Conservation (phyloP, 2,888 invertebrate genomes). For the Agrotis segetum region DNA sequence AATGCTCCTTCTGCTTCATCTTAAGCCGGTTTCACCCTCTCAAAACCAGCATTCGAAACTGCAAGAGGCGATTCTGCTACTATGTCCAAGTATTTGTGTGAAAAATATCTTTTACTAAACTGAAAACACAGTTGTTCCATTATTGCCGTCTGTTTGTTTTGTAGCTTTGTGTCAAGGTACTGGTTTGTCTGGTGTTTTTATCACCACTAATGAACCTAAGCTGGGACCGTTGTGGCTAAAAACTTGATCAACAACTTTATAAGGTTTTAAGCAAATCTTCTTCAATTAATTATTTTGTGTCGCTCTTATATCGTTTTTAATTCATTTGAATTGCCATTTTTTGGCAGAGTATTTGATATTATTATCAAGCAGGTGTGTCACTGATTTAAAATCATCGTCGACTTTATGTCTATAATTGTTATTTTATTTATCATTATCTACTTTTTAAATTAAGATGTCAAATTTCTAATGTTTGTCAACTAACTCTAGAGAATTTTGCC, state of each 20-base stretch:
- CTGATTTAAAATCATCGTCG: not conserved
- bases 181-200: constrained; percentile 58
- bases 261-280: constrained; percentile 50
- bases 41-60: constrained; percentile 22
- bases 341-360: constrained; percentile 16
- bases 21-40: not conserved
- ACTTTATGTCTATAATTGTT: not conserved
- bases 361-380: not conserved
- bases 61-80: constrained; percentile 6
- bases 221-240: constrained; percentile 35
- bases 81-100: constrained; percentile 11
- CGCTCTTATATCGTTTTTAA: constrained; percentile 21
- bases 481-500: constrained; percentile 6
- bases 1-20: constrained; percentile 49
- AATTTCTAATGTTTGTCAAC: not conserved
- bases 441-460: not conserved
- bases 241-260: constrained; percentile 48
- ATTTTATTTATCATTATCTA: not conserved
- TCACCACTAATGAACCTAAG: constrained; percentile 43
- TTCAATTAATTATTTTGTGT: constrained; percentile 18
- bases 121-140: constrained; percentile 63
- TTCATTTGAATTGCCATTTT: not conserved
- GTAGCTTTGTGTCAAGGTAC: constrained; percentile 59
- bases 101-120: constrained; percentile 40
- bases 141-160: constrained; percentile 61